A percentile compares a stretch with the other conserved stretches of the same genome.
These are phyloP conservation scores for Lasioglossum calceatum DNA, from an alignment of 2,888 invertebrate species.

Conservation along the genomic window DNA sequence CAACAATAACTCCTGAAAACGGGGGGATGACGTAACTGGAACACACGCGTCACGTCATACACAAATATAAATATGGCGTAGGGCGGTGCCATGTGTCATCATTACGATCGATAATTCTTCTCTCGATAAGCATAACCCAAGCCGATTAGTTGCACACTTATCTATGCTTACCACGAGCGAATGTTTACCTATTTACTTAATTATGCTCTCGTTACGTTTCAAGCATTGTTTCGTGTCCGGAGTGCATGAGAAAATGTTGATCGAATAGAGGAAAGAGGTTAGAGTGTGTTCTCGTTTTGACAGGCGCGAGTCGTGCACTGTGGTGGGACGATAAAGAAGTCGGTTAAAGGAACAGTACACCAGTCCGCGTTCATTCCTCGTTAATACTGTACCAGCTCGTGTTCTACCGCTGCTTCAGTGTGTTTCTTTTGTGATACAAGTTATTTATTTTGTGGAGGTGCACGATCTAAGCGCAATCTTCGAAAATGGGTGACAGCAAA, in stretches of 20 bases:
- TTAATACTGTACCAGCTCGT: constrained; percentile 5
- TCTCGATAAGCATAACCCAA: constrained; percentile 25
- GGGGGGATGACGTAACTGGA: constrained; percentile 54
- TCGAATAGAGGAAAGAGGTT: constrained; percentile 37
- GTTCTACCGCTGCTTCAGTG: no score
- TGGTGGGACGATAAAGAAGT: constrained; percentile 42
- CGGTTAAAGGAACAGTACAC: constrained; percentile 28
- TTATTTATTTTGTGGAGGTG: background rate
- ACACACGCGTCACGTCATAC: constrained; percentile 56
- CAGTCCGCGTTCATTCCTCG: constrained; percentile 60
- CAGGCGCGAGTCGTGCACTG: constrained; percentile 44
- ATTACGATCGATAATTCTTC: constrained; percentile 62
- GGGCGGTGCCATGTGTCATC: constrained; percentile 61
- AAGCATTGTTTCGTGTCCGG: background rate
- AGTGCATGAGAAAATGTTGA: constrained; percentile 1
- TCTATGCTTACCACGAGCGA: constrained; percentile 11
- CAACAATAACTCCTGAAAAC: background rate
- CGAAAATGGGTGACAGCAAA: constrained; percentile 61
- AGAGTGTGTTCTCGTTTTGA: constrained; percentile 48
- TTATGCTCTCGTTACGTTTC: constrained; percentile 13
- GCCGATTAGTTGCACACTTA: constrained; percentile 18
- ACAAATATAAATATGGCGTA: constrained; percentile 65
- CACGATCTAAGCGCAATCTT: constrained; percentile 21
- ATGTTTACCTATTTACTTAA: constrained; percentile 10
- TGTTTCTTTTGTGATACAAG: constrained; percentile 1